phyloP scores from a whole-genome alignment of 2,888 invertebrate species.

The Paralinhomoeus sp. region DNA sequence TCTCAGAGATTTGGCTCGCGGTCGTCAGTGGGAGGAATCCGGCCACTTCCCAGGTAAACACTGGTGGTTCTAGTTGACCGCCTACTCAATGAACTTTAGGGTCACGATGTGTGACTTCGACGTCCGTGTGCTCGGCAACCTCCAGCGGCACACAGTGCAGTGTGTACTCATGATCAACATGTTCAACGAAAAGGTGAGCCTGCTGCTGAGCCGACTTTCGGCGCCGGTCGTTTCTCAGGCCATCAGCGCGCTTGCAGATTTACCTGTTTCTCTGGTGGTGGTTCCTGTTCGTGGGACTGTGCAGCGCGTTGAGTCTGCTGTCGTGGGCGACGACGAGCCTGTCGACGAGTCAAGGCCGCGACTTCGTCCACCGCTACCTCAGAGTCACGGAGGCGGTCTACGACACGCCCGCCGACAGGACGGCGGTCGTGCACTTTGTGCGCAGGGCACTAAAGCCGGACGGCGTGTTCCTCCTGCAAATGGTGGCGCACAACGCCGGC shows the following conservation, averaged over 20 bases:
- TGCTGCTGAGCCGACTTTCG: no score
- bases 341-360: constrained; percentile 9
- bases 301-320: constrained; percentile 28
- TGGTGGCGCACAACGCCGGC: constrained; percentile 3
- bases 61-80: no score
- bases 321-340: constrained; percentile 27
- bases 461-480: constrained; percentile 4
- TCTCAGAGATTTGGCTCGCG: constrained; percentile 19
- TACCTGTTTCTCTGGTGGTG: constrained; percentile 33
- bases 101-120: constrained; percentile 28
- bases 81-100: no score
- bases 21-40: constrained; percentile 22
- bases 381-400: constrained; percentile 10
- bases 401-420: no score
- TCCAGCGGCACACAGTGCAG: constrained; percentile 27
- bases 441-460: constrained; percentile 3
- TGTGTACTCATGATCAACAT: constrained; percentile 23
- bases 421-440: constrained; percentile 1
- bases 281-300: constrained; percentile 30
- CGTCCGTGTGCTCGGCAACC: constrained; percentile 29
- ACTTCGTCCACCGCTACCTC: constrained; percentile 18
- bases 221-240: no score
- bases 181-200: constrained; percentile 21
- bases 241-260: constrained; percentile 14
- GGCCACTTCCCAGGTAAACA: constrained; percentile 24